Conservation (phyloP, 2,888 invertebrate genomes). For the Dascillus cervinus region DNA sequence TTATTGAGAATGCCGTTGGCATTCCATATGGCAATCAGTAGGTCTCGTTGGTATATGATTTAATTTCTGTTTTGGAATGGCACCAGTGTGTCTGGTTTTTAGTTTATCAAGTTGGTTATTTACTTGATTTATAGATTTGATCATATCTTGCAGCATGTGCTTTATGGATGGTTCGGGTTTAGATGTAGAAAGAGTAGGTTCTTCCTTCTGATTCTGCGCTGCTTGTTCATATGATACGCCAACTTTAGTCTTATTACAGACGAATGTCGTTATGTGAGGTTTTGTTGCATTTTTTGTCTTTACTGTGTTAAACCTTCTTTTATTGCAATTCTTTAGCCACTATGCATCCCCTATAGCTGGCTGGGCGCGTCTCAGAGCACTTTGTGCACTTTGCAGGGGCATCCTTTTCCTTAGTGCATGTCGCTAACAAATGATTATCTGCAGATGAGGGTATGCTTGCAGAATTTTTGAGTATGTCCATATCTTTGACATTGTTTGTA, state of each 20-base stretch:
- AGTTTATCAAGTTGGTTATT: constrained; percentile 5
- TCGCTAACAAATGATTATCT: no score
- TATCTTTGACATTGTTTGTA: constrained; percentile 2
- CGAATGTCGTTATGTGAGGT: constrained; percentile 2
- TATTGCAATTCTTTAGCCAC: constrained; percentile 3
- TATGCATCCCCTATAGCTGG: constrained; percentile 3
- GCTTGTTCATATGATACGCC: constrained; percentile 1
- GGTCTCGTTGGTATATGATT: constrained; percentile 3
- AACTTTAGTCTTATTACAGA: constrained; percentile 1
- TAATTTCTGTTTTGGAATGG: constrained; percentile 6
- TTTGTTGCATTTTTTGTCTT: constrained; percentile 3
- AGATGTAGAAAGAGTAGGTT: constrained; percentile 1
- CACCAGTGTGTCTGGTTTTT: constrained; percentile 7
- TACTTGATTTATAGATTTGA: constrained; percentile 5
- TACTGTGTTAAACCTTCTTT: constrained; percentile 2
- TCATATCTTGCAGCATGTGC: constrained; percentile 5
- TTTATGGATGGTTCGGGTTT: constrained; percentile 8
- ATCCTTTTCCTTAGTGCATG: no score
- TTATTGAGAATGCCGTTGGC: no score
- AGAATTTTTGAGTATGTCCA: background rate
- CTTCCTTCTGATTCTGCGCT: background rate
- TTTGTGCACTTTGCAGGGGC: no score
- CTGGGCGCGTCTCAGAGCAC: constrained; percentile 2
- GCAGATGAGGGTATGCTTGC: constrained; percentile 2
- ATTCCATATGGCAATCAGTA: constrained; percentile 3